Percentiles rank a stretch among this genome's conserved stretches.
phyloP scores from a whole-genome alignment of 2,888 invertebrate species.

The Dryomyza anilis region DNA sequence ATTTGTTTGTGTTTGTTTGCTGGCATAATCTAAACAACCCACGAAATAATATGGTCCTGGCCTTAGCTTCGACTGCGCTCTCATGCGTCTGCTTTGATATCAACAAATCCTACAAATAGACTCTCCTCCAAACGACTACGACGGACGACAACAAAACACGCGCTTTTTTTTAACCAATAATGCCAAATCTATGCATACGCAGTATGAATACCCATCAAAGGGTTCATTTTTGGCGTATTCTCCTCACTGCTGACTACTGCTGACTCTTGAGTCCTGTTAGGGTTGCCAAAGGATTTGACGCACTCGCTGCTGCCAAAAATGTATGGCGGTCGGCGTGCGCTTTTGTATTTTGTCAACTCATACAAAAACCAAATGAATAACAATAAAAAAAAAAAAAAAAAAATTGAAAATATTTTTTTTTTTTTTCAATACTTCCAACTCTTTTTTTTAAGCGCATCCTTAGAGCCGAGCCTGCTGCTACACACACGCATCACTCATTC shows the following conservation, averaged over 20 bases:
- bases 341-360: conserved; percentile 19
- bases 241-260: background rate
- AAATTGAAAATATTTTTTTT: background rate
- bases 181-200: background rate
- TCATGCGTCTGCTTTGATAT: conserved; percentile 6
- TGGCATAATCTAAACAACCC: conserved; percentile 8
- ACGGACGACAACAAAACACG: background rate
- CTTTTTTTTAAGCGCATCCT: background rate
- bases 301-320: background rate
- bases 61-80: background rate
- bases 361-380: background rate
- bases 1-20: background rate
- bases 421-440: background rate
- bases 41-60: background rate
- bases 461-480: no score
- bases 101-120: background rate
- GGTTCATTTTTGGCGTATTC: background rate
- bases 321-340: background rate
- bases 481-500: conserved; percentile 18
- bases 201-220: conserved; percentile 7
- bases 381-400: background rate
- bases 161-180: background rate
- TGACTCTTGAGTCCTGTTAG: no score
- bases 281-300: conserved; percentile 18
- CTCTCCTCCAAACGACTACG: background rate